Percentiles rank a stretch among this genome's conserved stretches.
Conservation (phyloP, 2,113 vertebrate species). For the Megatriorchis doriae region DNA sequence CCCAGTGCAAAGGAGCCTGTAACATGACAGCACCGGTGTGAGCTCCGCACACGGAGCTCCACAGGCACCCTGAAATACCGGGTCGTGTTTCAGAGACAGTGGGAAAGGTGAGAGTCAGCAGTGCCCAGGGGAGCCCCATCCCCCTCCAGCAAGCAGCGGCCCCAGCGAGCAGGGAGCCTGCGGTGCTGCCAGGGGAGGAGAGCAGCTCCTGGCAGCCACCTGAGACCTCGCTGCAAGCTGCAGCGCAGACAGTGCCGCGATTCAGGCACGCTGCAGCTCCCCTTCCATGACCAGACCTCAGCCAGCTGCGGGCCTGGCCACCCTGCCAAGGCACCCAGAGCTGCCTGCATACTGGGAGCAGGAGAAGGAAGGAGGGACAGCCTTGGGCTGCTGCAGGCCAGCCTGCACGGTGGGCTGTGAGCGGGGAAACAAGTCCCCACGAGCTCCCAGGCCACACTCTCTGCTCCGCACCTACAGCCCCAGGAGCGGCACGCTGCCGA, state of each 20-base stretch:
- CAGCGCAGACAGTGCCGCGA: not conserved
- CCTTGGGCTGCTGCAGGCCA: not conserved
- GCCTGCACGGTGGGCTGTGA: not conserved
- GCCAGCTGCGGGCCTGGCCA: not conserved
- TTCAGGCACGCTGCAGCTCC: not conserved
- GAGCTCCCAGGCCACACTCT: not conserved
- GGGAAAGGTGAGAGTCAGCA: not conserved
- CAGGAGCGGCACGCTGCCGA: not conserved
- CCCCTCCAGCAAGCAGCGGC: not conserved
- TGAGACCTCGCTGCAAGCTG: not conserved
- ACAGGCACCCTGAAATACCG: not conserved
- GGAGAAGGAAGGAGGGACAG: not conserved
- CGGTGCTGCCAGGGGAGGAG: not conserved
- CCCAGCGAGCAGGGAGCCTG: not conserved
- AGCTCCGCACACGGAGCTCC: not conserved
- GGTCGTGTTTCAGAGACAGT: not conserved
- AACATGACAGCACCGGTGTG: accelerated
- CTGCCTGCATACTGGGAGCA: no score
- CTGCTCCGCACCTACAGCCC: not conserved
- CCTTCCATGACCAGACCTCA: not conserved
- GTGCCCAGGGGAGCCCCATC: not conserved
- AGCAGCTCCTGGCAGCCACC: not conserved
- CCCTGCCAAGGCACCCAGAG: not conserved
- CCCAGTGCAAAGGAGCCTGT: accelerated
- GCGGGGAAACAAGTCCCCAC: not conserved